Base-by-base conservation (phyloP, 2,113 vertebrate species). In the Mirounga angustirostris region DNA sequence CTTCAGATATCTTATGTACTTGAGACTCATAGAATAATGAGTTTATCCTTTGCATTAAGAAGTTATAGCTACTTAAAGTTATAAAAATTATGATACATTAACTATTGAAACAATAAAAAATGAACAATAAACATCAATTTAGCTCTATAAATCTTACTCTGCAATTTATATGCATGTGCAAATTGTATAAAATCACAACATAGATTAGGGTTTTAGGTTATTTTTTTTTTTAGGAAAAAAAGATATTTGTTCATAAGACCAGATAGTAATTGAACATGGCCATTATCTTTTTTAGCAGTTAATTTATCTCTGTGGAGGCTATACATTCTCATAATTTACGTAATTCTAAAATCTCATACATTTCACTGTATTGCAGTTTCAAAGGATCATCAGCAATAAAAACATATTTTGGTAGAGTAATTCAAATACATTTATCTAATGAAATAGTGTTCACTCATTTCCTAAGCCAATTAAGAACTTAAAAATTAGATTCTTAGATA, bases 311-410 rank as follows among this genome's bases (percentile, higher is more conserved):
- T 52, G 16, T 11, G 8, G 78, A 88, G 26, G 12, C 30, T 69
- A 58, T 19, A 43, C n/a, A 63, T 22, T 88, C 76, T 85, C 56
- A 40, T 78, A 86, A 74, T 19, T 87, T 73, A 52, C 46, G 15
- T 50, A 87, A 89, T 59, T 81, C 69, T 61, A 54, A 85, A 71
- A 73, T 87, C 11, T 76, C n/a, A 19, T 21, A 15, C 26, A 33
- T 87, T 82, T 92, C 10, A 69, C 54, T 94, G 33, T 82, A 52
- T 28, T 93, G 5, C 24, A n/a, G 84, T 92, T 90, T 90, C 67
- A 84, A 92, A 81, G 24, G 16, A 22, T 90, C 19, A 63, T 78
- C 22, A 85, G 16, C 14, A 80, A 46, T 89, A 79, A 65, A 2
- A 69, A 61, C 21, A 9, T 1, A 21, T 76, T 21, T 82, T 94